These are phyloP conservation scores for Gymnoscelis rufifasciata DNA, from an alignment of 2,888 invertebrate genomes.

Conservation along the genomic window DNA sequence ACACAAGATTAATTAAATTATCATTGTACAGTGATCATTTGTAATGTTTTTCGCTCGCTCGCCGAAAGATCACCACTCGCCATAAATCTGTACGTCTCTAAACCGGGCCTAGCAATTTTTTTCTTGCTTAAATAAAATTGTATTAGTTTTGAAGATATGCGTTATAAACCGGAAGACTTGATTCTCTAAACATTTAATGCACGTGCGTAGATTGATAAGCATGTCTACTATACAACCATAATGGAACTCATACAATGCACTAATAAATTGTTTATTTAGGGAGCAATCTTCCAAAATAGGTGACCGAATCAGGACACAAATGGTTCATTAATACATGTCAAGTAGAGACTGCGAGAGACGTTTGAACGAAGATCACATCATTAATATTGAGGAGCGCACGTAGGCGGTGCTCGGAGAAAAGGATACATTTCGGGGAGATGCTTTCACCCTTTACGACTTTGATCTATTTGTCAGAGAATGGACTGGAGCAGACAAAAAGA, in stretches of 20 bases:
- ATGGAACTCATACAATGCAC: neutral
- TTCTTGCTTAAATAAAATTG: too few relatives aligned
- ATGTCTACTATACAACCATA: constrained; percentile 10
- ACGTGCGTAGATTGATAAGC: neutral
- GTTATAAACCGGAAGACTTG: too few relatives aligned
- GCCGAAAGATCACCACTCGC: too few relatives aligned
- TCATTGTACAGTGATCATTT: too few relatives aligned
- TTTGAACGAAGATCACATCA: constrained; percentile 75
- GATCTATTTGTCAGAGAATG: constrained; percentile 62
- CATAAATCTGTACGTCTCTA: too few relatives aligned
- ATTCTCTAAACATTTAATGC: neutral
- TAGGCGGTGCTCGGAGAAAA: constrained; percentile 61
- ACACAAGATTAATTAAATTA: too few relatives aligned
- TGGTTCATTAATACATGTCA: constrained; percentile 72
- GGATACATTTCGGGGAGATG: constrained; percentile 66
- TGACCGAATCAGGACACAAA: constrained; percentile 63
- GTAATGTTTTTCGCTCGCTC: too few relatives aligned
- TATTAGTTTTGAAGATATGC: too few relatives aligned
- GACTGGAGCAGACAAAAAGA: constrained; percentile 46
- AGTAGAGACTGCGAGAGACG: constrained; percentile 61
- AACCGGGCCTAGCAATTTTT: too few relatives aligned
- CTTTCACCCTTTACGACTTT: constrained; percentile 72
- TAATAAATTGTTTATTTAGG: constrained; percentile 34
- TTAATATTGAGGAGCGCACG: constrained; percentile 73
- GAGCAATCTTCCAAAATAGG: constrained; percentile 39